Base-by-base conservation (phyloP, 2,113 vertebrate species). In the Datnioides undecimradiatus region DNA sequence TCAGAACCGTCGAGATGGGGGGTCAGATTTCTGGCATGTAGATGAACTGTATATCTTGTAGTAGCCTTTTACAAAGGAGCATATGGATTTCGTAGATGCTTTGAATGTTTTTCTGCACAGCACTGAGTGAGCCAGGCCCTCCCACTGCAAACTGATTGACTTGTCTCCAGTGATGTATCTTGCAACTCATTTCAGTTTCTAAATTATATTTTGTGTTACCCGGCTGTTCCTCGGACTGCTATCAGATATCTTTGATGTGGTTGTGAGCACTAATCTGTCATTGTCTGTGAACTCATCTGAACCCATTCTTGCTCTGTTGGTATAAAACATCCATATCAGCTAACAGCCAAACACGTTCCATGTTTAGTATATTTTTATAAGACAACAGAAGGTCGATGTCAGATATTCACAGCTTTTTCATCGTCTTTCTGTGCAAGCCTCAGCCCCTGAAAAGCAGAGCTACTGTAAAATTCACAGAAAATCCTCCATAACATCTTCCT, bases 1-100 rank as follows among this genome's bases (percentile, higher is more conserved):
- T 71, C 34, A 48, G 57, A 62, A 41, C 43, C 34, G 8, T 60
- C 8, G 13, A 62, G 49, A 83, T 55, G 62, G 71, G 84, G 58
- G 73, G 65, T 77, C 14, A n/a, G 14, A 36, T 64, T 64, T 62
- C 21, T 49, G 59, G 36, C 58, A 48, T 19, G 25, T n/a, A 31
- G 36, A 8, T 49, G 1, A 3, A 36, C 11, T 17, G 8, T 80
- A 6, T 75, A 6, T 75, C 62, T 77, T 21, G 14, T 65, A 21
- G 11, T 38, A 11, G 2, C 21, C 3, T 52, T 76, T 58, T 46
- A 38, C 25, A 72, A 17, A 45, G 40, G 52, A 75, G 6, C 31
- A 55, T 69, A 54, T 75, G 3, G 49, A 51, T 84, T 66, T 54
- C 33, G 52, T 36, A n/a, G 29, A 54, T 36, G 59, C 33, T 27